phyloP scores from a whole-genome alignment of 2,888 invertebrate species.

The Cremastinae sp. region DNA sequence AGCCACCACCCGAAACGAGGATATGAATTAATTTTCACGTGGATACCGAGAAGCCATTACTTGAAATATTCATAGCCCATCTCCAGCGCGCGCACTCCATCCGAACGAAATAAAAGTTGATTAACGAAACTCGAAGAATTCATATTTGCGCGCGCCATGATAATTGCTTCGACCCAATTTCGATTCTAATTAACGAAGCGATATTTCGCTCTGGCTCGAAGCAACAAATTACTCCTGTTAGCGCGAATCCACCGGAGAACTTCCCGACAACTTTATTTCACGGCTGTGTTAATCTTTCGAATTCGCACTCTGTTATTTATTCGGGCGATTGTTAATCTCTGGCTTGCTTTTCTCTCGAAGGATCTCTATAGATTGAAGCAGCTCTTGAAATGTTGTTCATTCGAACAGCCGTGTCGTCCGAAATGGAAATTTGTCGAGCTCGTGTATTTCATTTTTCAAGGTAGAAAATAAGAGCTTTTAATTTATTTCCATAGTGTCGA shows the following conservation, averaged over 20 bases:
- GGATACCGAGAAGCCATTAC: not conserved
- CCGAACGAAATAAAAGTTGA: conserved; percentile 17
- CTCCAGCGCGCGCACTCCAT: not conserved
- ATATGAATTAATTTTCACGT: conserved; percentile 24
- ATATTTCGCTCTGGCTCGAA: not conserved
- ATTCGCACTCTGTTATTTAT: not conserved
- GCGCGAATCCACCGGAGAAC: no score
- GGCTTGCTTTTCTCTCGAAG: no score
- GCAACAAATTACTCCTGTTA: conserved; percentile 6
- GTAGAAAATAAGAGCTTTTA: no score
- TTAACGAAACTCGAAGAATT: conserved; percentile 14
- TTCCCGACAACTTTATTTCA: no score
- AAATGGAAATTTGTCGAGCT: no score
- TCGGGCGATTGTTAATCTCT: no score
- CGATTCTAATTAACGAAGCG: not conserved
- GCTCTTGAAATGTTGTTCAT: no score
- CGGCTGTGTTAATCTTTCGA: no score
- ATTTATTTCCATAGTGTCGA: no score
- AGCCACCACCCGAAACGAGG: not conserved
- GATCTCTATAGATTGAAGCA: not conserved
- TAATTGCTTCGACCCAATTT: conserved; percentile 8
- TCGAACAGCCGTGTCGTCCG: no score
- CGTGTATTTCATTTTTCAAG: no score
- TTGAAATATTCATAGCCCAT: conserved; percentile 1
- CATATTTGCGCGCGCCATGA: not conserved